Conservation (phyloP, 2,888 invertebrate species). For the Limnephilus auricula region DNA sequence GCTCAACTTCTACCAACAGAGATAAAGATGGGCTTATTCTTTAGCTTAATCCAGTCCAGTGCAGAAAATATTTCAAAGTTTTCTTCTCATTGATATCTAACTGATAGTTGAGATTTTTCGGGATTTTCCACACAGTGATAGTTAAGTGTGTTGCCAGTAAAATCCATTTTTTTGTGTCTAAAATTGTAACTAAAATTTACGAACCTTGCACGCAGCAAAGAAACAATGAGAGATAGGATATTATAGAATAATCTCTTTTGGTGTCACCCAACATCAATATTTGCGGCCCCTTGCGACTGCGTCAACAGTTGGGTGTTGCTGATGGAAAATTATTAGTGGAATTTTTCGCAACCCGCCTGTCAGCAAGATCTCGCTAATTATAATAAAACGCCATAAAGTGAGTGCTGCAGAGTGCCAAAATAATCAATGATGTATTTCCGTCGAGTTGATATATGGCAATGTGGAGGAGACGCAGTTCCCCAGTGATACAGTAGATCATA, state of each 20-base stretch:
- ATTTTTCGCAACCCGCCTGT: neutral
- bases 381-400: neutral
- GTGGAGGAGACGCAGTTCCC: neutral
- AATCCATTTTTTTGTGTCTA: too few species aligned
- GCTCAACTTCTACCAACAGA: too few species aligned
- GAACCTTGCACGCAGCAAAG: neutral
- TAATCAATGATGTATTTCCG: neutral
- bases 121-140: too few species aligned
- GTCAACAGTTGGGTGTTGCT: neutral
- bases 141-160: too few species aligned
- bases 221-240: neutral
- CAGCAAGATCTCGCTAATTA: neutral
- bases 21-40: too few species aligned
- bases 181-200: too few species aligned
- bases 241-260: neutral
- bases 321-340: neutral
- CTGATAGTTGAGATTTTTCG: too few species aligned
- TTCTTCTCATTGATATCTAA: too few species aligned
- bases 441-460: neutral
- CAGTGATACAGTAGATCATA: neutral
- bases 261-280: neutral
- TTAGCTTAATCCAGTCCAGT: too few species aligned
- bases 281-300: neutral
- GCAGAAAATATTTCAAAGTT: too few species aligned
- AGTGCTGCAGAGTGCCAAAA: constrained; percentile 2